Evolutionary conservation across 2,888 invertebrate species (phyloP).

Genomic region (Cordilura impudica): DNA sequence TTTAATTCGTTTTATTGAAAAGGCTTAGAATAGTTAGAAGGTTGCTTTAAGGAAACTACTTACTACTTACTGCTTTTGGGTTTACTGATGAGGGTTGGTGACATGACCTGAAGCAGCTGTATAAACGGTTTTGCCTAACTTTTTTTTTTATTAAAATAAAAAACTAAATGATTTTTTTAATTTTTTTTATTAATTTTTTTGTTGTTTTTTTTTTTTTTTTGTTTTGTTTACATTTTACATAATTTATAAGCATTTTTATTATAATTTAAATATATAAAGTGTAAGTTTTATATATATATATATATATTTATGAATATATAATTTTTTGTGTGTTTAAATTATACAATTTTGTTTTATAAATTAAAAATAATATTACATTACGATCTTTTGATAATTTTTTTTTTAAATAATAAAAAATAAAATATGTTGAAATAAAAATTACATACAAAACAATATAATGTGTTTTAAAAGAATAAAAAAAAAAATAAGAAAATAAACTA

Average conservation of each 20-base stretch:
- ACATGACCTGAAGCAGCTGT: no score
- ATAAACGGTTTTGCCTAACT: no score
- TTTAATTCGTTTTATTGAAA: no score
- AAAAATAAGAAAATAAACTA: slow-evolving; percentile 19
- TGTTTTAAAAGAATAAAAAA: slow-evolving; percentile 26
- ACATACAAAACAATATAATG: slow-evolving; percentile 8
- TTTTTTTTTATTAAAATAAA: slow-evolving; percentile 1
- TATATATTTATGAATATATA: background rate
- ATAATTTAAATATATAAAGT: slow-evolving; percentile 61
- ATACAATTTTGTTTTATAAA: slow-evolving; percentile 60
- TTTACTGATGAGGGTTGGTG: no score
- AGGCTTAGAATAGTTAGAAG: no score
- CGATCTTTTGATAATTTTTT: slow-evolving; percentile 23
- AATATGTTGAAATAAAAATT: slow-evolving; percentile 5
- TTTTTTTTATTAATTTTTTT: slow-evolving; percentile 63
- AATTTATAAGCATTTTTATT: slow-evolving; percentile 72
- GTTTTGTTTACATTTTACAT: slow-evolving; percentile 71
- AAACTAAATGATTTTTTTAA: slow-evolving; percentile 17
- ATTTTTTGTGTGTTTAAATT: slow-evolving; percentile 56
- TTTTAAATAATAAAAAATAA: slow-evolving; percentile 15
- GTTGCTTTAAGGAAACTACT: no score
- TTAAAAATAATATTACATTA: slow-evolving; percentile 41
- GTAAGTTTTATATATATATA: slow-evolving; percentile 51
- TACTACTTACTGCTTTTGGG: no score
- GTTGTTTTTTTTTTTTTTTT: slow-evolving; percentile 70